Base-by-base conservation (phyloP, 2,888 invertebrate species). In the Sepioteuthis lessoniana region DNA sequence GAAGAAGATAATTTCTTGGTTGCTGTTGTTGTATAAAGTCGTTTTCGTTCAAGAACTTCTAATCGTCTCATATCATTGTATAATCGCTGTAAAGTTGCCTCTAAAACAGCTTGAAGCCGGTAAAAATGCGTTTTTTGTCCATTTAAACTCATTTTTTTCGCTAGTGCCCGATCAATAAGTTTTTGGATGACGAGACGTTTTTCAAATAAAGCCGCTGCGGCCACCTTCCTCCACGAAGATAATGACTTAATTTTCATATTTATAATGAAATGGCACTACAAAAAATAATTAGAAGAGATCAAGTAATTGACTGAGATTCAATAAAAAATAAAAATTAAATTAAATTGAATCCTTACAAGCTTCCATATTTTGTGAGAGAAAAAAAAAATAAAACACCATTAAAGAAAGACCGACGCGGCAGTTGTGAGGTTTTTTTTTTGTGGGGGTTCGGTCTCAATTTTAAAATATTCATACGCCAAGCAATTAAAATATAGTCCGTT, bases 121-220 rank as follows among this genome's bases (percentile, higher is more conserved):
- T 92, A 92, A 46, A 92, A 92, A 92, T 92, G 42, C 1, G 42
- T 47, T 7, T 92, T 92, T n/a, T 92, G 92, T 7, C 92, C 47
- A 47, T 92, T 47, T 46, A 92, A 35, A 31, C n/a, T 47, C 92
- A 92, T 92, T 46, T 92, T 92, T 47, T 92, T 92, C 19, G n/a
- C 21, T 19, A 47, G 46, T 1, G 92, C 46, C 31, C 92, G 92
- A 46, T 92, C 92, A n/a, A 92, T 92, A 37, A 92, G n/a, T 47
- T 92, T 92, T 46, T 92, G 42, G 3, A 92, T 92, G 19, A 92
- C 47, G n/a, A 35, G 76, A 76, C 76, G 76, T 76, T 76, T 76
- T n/a, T 76, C 76, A 76, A 76, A 76, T 76, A 76, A 76, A 35
- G 76, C 76, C 25, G 76, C 76, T 7, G 60, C 28, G 55, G 28